Base-by-base conservation (phyloP, 64 coral and sea anemone species). In the Astreopora myriophthalma region DNA sequence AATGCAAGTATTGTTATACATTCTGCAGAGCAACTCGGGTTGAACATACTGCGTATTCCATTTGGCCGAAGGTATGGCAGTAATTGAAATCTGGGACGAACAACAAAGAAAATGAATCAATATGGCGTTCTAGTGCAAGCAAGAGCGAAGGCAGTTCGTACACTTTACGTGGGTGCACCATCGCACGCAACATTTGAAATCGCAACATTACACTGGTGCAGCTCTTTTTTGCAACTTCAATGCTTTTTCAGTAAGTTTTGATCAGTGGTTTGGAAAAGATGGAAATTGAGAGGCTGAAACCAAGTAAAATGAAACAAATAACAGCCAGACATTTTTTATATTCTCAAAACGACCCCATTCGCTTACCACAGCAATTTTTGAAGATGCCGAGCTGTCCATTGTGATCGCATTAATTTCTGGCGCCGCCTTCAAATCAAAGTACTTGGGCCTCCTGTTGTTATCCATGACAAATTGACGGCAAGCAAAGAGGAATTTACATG, bases 291-390 rank as follows among this genome's bases (percentile, higher is more conserved):
- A 11, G 11, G 42, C 42, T n/a, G n/a, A n/a, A n/a, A n/a, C n/a
- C n/a, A n/a, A n/a, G n/a, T n/a, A n/a, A n/a, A n/a, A n/a, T n/a
- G n/a, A n/a, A n/a, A n/a, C n/a, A n/a, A n/a, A n/a, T n/a, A n/a
- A n/a, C n/a, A n/a, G n/a, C n/a, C n/a, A n/a, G n/a, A n/a, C n/a
- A n/a, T n/a, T n/a, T n/a, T n/a, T n/a, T n/a, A n/a, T n/a, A n/a
- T n/a, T n/a, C n/a, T 13, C 19, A 20, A 61, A 22, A 61, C 2
- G 57, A 1, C 7, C 7, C 25, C 8, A 20, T 63, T 20, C 5
- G 86, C 95, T 93, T 90, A 96, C 95, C 37, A 96, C 85, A 6
- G 86, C 95, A 17, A 96, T 93, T 71, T 76, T 90, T 1, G 87
- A 44, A 1, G 40, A 67, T 17, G 80, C 7, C 16, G 87, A 86